Evolutionary conservation across 2,888 invertebrate genomes (phyloP), one percentile per base, ranked within the genome.

Genomic region (Agapetus fuscipes): DNA sequence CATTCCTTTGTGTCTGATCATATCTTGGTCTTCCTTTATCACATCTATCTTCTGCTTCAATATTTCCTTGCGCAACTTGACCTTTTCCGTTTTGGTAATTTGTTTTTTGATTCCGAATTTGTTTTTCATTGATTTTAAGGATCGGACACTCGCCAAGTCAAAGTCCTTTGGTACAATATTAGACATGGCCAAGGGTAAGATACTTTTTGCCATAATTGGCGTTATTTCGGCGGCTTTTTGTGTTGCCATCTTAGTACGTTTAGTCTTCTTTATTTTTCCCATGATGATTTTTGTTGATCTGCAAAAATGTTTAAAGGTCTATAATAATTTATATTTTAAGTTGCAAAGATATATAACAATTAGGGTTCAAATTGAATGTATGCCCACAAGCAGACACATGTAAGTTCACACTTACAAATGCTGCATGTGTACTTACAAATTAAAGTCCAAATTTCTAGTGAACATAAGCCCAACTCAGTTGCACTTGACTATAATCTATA

Each of bases 101-200:
- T 45, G 47, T 32, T 45, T 47, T 28, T 45, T 44, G 12, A 47
- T 42, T 17, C 44, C 47, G 25, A 47, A 47, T 38, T 42, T 47
- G n/a, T 45, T 41, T 35, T 47, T 47, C 15, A 47, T 39, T n/a
- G 47, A 47, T 35, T 47, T 47, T n/a, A 45, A 35, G 9, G 47
- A 47, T 12, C 33, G 30, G 10, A 45, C 42, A 14, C 45, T 45
- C n/a, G 30, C 37, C 6, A 47, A 15, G 30, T 47, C 47, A 24
- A 30, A 36, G 13, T 46, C 43, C 30, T 41, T 44, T 2, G 37
- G 41, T n/a, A 43, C n/a, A 15, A 31, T 5, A 24, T 46, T 14
- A 11, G 33, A 11, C 13, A 41, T 11, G 12, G 31, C 26, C 12
- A 29, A 26, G 17, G 33, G 33, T 13, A 33, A 15, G 14, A 33